phyloP scores from a whole-genome alignment of 2,113 vertebrate species.

The Sturnus vulgaris region DNA sequence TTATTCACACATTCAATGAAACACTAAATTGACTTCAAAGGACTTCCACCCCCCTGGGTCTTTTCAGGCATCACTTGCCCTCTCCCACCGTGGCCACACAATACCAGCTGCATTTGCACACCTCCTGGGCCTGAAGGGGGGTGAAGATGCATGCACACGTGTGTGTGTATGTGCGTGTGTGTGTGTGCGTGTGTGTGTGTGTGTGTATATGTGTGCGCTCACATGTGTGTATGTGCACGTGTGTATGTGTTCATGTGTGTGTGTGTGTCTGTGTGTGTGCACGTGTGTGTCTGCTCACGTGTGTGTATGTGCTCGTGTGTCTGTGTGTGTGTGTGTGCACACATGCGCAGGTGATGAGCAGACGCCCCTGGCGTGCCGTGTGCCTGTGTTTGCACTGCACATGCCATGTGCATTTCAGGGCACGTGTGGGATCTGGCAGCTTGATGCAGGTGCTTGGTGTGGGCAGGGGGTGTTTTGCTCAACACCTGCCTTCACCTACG shows the following conservation, averaged over 20 bases:
- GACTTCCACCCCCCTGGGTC: rapidly evolving
- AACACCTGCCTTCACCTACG: not conserved
- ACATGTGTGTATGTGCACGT: not conserved
- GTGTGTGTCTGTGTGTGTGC: no score
- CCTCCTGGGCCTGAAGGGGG: rapidly evolving
- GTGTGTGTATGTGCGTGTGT: no score
- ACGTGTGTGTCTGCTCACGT: no score
- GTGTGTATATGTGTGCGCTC: not conserved
- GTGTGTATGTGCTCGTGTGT: no score
- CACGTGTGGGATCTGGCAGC: slow-evolving; percentile 26
- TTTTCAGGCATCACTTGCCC: no score
- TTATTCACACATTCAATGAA: not conserved
- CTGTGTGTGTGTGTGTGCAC: not conserved
- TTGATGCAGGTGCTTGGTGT: not conserved
- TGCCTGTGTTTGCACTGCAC: not conserved
- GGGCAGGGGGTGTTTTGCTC: slow-evolving; percentile 29
- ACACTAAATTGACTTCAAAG: not conserved
- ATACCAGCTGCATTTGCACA: not conserved
- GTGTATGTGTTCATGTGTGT: not conserved
- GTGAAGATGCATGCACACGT: rapidly evolving
- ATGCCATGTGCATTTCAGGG: not conserved
- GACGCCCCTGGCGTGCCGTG: rapidly evolving
- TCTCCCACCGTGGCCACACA: rapidly evolving
- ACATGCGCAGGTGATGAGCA: rapidly evolving
- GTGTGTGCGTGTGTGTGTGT: no score